Evolutionary conservation across 2,888 invertebrate genomes (phyloP), one percentile per base, ranked within the genome.

Genomic region (Acleris literana): DNA sequence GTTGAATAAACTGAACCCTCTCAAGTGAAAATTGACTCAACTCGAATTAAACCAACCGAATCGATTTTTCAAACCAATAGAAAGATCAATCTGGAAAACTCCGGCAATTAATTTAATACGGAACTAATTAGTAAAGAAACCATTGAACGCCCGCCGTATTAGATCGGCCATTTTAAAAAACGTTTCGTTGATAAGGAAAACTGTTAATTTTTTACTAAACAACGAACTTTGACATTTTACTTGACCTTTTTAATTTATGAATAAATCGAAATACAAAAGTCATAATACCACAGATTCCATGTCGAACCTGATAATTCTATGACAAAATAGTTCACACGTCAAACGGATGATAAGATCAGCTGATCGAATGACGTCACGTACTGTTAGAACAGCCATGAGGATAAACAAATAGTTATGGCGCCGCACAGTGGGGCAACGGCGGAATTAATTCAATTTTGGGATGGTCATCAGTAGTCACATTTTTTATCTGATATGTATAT

Each of bases 61-160:
- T 18, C 57, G 46, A 57, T 57, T 57, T 46, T 25, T 46, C 57
- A 25, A 57, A 25, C 44, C 56, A 3, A 46, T 46, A 43, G 16
- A 20, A 46, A 56, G 17, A 57, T 46, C 57, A 57, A 57, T 46
- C 46, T 43, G 46, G 25, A 57, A 57, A 25, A 46, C 57, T 25
- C 57, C 44, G 20, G 18, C 56, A 56, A 57, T 57, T 57, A 25
- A 25, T 57, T 57, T 25, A 44, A 25, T 44, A 25, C 46, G 44
- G 17, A 57, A 57, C 57, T 25, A 57, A 57, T 57, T 46, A 57
- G 22, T 25, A 25, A 18, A 25, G 57, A 57, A 57, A 25, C 57
- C 57, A 57, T 57, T 17, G 17, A 46, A 57, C 17, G 25, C n/a
- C 25, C 57, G 55, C 55, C 55, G 43, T 55, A 46, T 57, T 46